phyloP scores from a whole-genome alignment of 2,797 vertebrate genomes.

The Fistularia commersonii region DNA sequence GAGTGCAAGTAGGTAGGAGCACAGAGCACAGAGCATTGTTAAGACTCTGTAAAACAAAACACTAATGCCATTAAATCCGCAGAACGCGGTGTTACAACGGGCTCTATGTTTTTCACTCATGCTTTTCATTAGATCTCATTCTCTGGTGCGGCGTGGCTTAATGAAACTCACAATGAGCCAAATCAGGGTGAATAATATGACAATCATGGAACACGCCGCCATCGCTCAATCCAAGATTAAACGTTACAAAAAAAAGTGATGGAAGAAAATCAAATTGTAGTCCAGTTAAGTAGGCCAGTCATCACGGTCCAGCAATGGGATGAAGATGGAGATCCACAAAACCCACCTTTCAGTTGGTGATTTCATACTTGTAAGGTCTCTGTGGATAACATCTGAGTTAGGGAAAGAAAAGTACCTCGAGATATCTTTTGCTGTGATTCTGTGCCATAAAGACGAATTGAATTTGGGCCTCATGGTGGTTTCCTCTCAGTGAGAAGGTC shows the following conservation, averaged over 20 bases:
- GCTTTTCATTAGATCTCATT: conserved; percentile 53
- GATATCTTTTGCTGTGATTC: no score
- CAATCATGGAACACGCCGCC: conserved; percentile 28
- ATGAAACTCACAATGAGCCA: conserved; percentile 62
- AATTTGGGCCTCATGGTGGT: no score
- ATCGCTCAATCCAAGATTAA: conserved; percentile 23
- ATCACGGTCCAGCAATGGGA: no score
- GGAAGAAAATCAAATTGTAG: no score
- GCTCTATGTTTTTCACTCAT: conserved; percentile 58
- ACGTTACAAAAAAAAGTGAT: conserved; percentile 12
- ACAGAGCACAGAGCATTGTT: conserved; percentile 80
- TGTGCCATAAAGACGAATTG: no score
- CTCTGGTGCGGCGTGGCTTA: conserved; percentile 51
- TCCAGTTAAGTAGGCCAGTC: no score
- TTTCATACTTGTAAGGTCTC: no score
- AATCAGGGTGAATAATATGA: conserved; percentile 46
- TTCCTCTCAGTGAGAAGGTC: no score
- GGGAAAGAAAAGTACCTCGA: no score
- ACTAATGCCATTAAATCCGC: conserved; percentile 66
- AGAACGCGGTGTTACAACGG: conserved; percentile 63
- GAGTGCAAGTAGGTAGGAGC: conserved; percentile 81
- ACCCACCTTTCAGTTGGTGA: no score
- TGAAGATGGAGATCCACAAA: no score
- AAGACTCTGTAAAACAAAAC: conserved; percentile 76
- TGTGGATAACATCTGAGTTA: no score